A percentile compares a stretch with the other conserved stretches of the same genome.
phyloP scores from a whole-genome alignment of 2,113 vertebrate genomes.

The Apteryx mantelli region DNA sequence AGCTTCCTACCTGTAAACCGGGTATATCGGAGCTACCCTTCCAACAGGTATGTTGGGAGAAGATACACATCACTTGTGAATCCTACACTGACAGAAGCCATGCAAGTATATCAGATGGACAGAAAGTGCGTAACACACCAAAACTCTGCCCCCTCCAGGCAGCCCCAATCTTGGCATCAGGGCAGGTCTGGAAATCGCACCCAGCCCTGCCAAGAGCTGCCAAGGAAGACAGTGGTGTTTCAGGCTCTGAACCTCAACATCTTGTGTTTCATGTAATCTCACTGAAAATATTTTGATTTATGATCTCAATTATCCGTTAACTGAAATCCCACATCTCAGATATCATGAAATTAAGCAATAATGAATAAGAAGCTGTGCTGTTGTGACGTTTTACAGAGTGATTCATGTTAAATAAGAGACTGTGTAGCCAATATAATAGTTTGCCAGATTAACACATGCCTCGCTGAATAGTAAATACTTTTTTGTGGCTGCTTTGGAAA shows the following conservation, averaged over 20 bases:
- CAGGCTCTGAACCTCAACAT: conserved; percentile 28
- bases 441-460: conserved; percentile 65
- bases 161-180: accelerated
- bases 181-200: background rate
- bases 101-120: background rate
- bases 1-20: background rate
- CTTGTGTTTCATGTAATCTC: conserved; percentile 43
- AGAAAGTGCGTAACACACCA: background rate
- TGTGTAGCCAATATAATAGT: conserved; percentile 36
- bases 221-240: background rate
- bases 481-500: conserved; percentile 45
- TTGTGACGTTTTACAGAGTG: conserved; percentile 28
- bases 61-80: background rate
- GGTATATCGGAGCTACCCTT: background rate
- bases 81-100: accelerated
- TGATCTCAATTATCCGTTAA: conserved; percentile 41
- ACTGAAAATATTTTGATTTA: conserved; percentile 68
- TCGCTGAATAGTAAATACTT: conserved; percentile 50
- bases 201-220: background rate
- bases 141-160: accelerated
- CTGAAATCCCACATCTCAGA: conserved; percentile 56
- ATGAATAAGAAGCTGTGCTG: conserved; percentile 68
- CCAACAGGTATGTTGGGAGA: background rate
- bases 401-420: conserved; percentile 67
- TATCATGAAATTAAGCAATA: conserved; percentile 60